These are phyloP conservation scores for Ophion ellenae DNA, from an alignment of 2,888 invertebrate species.

Conservation along the genomic window DNA sequence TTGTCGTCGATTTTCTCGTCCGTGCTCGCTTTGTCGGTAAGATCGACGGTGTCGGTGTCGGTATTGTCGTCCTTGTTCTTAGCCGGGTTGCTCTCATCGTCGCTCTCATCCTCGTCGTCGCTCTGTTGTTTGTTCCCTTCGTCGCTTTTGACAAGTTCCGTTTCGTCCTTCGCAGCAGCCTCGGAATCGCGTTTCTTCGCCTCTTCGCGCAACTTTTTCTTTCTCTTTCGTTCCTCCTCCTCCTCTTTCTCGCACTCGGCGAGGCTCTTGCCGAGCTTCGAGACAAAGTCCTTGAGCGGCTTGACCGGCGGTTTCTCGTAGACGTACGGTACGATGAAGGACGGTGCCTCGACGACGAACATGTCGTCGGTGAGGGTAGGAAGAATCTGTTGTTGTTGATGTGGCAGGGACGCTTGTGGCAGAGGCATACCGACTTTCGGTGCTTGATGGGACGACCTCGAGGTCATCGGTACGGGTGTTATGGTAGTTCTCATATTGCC, in stretches of 20 bases:
- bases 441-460: slow-evolving; percentile 76
- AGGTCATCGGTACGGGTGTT: slow-evolving; percentile 85
- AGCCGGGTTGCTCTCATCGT: slow-evolving; percentile 66
- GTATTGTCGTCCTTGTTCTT: slow-evolving; percentile 57
- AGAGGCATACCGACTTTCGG: slow-evolving; percentile 72
- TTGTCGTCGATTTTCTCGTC: slow-evolving; percentile 74
- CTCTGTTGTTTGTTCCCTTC: slow-evolving; percentile 72
- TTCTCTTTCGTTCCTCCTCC: slow-evolving; percentile 81
- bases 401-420: slow-evolving; percentile 64
- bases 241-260: slow-evolving; percentile 87
- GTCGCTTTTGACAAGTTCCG: slow-evolving; percentile 12
- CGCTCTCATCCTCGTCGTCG: slow-evolving; percentile 80
- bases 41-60: slow-evolving; percentile 71
- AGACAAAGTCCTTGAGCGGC: slow-evolving; percentile 90
- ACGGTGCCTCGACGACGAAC: slow-evolving; percentile 96
- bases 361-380: slow-evolving; percentile 95
- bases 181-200: slow-evolving; percentile 79
- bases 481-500: slow-evolving; percentile 87
- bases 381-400: slow-evolving; percentile 86
- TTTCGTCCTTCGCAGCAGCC: slow-evolving; percentile 79
- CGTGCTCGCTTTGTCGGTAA: slow-evolving; percentile 67
- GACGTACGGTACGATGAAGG: slow-evolving; percentile 96
- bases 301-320: slow-evolving; percentile 95
- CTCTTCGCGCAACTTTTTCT: slow-evolving; percentile 81
- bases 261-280: slow-evolving; percentile 87